These are phyloP conservation scores for Mus caroli DNA, from an alignment of 2,797 vertebrate genomes.

Conservation along the genomic window DNA sequence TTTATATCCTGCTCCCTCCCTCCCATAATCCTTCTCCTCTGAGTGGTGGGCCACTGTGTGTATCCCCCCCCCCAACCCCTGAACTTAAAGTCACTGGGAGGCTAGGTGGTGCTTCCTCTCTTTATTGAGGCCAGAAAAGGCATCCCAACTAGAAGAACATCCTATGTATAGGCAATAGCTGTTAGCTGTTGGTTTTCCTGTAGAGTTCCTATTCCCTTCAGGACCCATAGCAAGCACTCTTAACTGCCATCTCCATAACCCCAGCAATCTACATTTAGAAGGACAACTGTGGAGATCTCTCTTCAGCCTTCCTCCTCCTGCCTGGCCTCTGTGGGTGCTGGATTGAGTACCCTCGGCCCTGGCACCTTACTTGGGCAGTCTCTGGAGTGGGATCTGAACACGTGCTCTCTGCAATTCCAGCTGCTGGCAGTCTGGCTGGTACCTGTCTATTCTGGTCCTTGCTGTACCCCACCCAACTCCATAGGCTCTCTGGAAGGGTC, in stretches of 20 bases:
- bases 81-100: neutral
- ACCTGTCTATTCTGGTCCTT: neutral
- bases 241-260: neutral
- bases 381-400: neutral
- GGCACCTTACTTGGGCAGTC: neutral
- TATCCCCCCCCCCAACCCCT: neutral
- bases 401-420: neutral
- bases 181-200: neutral
- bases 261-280: neutral
- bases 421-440: neutral
- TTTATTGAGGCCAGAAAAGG: neutral
- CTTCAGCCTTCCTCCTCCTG: neutral
- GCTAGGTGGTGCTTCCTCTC: neutral
- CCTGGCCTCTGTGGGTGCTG: neutral
- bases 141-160: neutral
- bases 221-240: neutral
- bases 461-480: neutral
- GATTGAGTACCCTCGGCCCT: neutral
- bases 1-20: neutral
- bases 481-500: neutral
- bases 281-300: neutral
- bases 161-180: neutral
- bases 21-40: neutral
- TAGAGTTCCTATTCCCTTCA: neutral
- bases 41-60: neutral